These are phyloP conservation scores for Coregonus ussuriensis DNA, from an alignment of 2,797 vertebrate species.

Conservation along the genomic window DNA sequence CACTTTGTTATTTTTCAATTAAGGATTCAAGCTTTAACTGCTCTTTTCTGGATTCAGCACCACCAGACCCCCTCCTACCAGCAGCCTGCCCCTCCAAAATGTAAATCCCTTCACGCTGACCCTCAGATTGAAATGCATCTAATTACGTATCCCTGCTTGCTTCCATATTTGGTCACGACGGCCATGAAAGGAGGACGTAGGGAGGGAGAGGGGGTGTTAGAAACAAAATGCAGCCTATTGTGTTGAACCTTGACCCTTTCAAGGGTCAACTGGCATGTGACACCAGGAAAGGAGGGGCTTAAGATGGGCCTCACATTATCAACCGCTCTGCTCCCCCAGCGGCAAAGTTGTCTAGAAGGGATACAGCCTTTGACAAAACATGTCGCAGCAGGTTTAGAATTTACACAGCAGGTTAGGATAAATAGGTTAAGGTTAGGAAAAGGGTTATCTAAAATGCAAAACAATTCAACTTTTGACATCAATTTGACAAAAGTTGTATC, in stretches of 20 bases:
- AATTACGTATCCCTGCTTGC: conserved; percentile 24
- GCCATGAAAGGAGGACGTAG: conserved; percentile 5
- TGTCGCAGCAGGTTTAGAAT: too few relatives aligned
- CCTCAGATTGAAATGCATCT: conserved; percentile 31
- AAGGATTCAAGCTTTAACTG: not conserved
- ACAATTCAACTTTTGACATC: too few relatives aligned
- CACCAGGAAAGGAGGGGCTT: conserved; percentile 60
- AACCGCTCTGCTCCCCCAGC: conserved; percentile 47
- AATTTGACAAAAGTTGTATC: too few relatives aligned
- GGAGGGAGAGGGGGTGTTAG: conserved; percentile 33
- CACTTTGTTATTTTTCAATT: not conserved
- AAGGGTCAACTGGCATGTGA: conserved; percentile 70
- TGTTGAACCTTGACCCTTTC: conserved; percentile 65
- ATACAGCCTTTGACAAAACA: too few relatives aligned
- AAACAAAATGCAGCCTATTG: conserved; percentile 66
- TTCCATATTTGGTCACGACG: not conserved
- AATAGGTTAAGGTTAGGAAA: too few relatives aligned
- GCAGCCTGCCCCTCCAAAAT: not conserved
- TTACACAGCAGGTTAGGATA: too few relatives aligned
- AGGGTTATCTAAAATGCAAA: too few relatives aligned
- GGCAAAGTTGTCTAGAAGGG: conserved; percentile 39
- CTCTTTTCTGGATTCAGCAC: not conserved
- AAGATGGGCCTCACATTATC: conserved; percentile 51
- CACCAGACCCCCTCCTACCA: not conserved
- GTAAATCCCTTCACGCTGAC: not conserved